Evolutionary conservation across 2,113 vertebrate species (phyloP).

Genomic region (Gila orcuttii): DNA sequence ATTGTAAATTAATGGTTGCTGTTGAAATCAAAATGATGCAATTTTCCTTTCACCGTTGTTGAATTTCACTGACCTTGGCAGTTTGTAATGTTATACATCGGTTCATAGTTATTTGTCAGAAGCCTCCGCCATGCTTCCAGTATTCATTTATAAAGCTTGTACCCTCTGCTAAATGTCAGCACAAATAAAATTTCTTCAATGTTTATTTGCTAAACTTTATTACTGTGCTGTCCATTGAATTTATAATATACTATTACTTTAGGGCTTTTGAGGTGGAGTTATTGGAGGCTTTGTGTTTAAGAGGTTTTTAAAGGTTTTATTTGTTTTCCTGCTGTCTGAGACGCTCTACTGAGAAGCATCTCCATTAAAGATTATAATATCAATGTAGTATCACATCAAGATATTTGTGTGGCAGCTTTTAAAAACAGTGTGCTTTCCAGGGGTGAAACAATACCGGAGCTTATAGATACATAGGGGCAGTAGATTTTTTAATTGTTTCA

Average conservation of each 20-base stretch:
- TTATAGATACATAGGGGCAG: too few relatives aligned
- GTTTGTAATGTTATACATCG: not conserved
- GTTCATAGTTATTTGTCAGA: constrained; percentile 8
- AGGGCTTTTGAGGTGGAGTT: constrained; percentile 16
- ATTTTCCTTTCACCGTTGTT: not conserved
- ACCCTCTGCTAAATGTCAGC: constrained; percentile 6
- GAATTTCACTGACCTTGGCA: not conserved
- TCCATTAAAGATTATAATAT: not conserved
- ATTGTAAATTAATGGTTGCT: constrained; percentile 3
- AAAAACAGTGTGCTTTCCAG: not conserved
- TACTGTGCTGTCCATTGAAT: not conserved
- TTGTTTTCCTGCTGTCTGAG: not conserved
- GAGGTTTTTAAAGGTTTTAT: not conserved
- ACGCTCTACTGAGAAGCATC: not conserved
- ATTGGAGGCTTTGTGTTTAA: constrained; percentile 4
- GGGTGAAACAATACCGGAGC: not conserved
- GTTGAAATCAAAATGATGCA: not conserved
- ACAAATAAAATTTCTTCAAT: constrained; percentile 11
- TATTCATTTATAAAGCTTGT: not conserved
- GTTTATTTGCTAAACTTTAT: constrained; percentile 15
- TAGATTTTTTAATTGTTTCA: not conserved
- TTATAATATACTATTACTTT: constrained; percentile 6
- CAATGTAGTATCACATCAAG: not conserved
- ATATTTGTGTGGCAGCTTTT: not conserved
- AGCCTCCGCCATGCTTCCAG: not conserved